Conservation (phyloP, 30 jellyfish, hydroid and myxozoan genomes). For the Phacellophora camtschatica region DNA sequence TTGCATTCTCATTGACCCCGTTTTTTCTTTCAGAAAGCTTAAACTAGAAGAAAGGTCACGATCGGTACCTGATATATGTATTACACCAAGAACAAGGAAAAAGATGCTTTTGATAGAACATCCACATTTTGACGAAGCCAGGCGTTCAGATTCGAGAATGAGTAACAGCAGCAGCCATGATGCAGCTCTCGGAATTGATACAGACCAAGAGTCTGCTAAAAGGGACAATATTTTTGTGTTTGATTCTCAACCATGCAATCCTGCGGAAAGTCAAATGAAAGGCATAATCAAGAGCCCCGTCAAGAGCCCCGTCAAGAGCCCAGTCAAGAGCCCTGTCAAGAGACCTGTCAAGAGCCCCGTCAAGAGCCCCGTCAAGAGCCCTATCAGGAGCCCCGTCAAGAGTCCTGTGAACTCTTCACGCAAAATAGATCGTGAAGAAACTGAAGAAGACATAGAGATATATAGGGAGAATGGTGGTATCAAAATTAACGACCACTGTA, state of each 20-base stretch:
- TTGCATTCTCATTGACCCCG: background rate
- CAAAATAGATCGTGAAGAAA: too few relatives aligned
- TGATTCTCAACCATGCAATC: background rate
- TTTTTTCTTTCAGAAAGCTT: slow-evolving; percentile 1
- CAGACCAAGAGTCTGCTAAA: background rate
- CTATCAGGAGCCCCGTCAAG: too few relatives aligned
- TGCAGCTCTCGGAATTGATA: background rate
- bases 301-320: too few relatives aligned
- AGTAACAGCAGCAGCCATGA: background rate
- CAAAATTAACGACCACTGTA: background rate
- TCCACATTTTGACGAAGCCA: slow-evolving; percentile 38
- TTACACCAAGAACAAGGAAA: slow-evolving; percentile 34
- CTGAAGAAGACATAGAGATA: background rate
- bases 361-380: too few relatives aligned
- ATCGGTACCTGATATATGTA: slow-evolving; percentile 50
- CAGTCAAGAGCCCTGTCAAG: too few relatives aligned
- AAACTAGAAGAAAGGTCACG: slow-evolving; percentile 31
- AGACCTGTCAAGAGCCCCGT: too few relatives aligned
- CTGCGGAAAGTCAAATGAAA: too few relatives aligned
- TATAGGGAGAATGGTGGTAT: background rate
- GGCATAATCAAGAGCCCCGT: too few relatives aligned
- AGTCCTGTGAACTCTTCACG: background rate
- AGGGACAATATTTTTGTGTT: background rate
- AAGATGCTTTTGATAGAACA: slow-evolving; percentile 53
- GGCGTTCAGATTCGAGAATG: background rate